Conservation (phyloP, 2,113 vertebrate genomes). For the Dromiciops gliroides region DNA sequence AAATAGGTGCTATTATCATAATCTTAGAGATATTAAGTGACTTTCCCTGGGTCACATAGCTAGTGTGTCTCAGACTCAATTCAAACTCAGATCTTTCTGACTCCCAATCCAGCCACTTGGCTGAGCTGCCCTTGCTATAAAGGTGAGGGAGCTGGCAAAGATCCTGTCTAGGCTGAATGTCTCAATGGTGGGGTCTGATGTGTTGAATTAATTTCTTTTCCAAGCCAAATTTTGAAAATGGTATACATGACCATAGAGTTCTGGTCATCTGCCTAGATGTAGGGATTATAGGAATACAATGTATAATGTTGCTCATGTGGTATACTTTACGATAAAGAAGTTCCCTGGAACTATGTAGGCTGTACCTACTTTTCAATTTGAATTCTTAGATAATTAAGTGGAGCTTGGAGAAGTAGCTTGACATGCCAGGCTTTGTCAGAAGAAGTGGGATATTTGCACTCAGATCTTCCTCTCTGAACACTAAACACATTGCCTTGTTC, state of each 20-base stretch:
- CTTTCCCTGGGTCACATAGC: neutral
- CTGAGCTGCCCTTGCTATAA: neutral
- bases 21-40: neutral
- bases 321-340: neutral
- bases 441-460: neutral
- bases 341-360: neutral
- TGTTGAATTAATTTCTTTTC: neutral
- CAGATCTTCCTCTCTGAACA: neutral
- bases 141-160: neutral
- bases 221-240: neutral
- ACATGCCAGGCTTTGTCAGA: neutral
- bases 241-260: neutral
- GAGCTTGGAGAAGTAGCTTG: neutral
- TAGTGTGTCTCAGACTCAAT: neutral
- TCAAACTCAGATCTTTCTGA: neutral
- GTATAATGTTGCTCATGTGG: neutral
- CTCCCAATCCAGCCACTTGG: neutral
- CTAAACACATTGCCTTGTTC: neutral
- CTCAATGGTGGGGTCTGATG: neutral
- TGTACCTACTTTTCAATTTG: neutral
- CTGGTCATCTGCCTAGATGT: neutral
- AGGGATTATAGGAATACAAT: neutral
- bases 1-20: neutral
- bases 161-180: neutral
- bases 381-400: neutral